These are phyloP conservation scores for Lamellibrachia luymesi DNA, from an alignment of 1,140 invertebrate species.

Conservation along the genomic window DNA sequence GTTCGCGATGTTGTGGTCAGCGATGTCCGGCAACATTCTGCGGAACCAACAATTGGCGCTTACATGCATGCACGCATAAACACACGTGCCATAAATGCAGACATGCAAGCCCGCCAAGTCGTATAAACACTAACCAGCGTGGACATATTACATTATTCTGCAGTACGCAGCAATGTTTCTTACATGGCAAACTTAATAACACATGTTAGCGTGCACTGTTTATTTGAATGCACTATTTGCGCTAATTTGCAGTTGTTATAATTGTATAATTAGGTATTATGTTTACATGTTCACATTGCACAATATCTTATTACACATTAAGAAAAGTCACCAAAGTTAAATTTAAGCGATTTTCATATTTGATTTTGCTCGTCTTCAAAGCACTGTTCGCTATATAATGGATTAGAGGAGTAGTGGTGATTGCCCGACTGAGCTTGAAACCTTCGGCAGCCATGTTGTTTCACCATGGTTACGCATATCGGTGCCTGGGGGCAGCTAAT, in stretches of 20 bases:
- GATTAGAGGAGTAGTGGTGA: too few relatives aligned
- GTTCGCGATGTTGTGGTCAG: slow-evolving; percentile 14
- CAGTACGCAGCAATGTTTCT: background rate
- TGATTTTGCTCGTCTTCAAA: background rate
- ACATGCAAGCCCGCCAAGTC: background rate
- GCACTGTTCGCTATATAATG: too few relatives aligned
- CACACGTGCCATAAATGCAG: background rate
- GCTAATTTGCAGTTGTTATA: background rate
- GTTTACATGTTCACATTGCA: background rate
- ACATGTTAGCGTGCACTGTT: background rate
- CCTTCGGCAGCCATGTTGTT: too few relatives aligned
- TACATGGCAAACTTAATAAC: too few relatives aligned
- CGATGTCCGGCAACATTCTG: slow-evolving; percentile 10
- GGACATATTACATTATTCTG: background rate
- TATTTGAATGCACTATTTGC: background rate
- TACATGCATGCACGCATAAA: background rate
- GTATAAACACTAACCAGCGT: background rate
- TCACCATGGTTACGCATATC: too few relatives aligned
- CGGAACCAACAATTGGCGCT: background rate
- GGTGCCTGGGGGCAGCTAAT: background rate
- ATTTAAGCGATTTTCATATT: background rate
- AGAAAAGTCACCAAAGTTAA: background rate
- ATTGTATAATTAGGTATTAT: background rate
- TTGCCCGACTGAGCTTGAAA: too few relatives aligned
- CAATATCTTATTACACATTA: background rate